phyloP scores from a whole-genome alignment of 2,888 invertebrate species.

The Drosophila falleni region DNA sequence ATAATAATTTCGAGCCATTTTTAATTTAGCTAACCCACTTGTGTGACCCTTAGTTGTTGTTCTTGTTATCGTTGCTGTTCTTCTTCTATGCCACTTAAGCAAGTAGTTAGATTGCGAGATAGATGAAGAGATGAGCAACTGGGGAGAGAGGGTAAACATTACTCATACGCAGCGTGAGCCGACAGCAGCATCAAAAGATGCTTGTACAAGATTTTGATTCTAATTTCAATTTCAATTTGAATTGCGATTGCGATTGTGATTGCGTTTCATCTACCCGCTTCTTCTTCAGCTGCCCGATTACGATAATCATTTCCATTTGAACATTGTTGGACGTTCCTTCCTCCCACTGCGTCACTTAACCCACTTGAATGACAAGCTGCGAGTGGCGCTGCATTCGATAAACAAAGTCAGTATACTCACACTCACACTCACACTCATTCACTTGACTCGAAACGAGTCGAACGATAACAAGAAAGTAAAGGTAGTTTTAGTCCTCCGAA shows the following conservation, averaged over 20 bases:
- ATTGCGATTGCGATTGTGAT: neutral
- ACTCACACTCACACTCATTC: neutral
- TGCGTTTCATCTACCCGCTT: constrained; percentile 10
- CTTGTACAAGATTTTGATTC: constrained; percentile 30
- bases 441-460: neutral
- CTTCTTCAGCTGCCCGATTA: constrained; percentile 17
- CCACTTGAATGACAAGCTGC: constrained; percentile 34
- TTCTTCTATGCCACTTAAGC: constrained; percentile 35
- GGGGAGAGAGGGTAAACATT: constrained; percentile 32
- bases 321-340: neutral
- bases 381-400: constrained; percentile 45
- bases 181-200: constrained; percentile 13
- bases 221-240: constrained; percentile 35
- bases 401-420: constrained; percentile 29
- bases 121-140: neutral
- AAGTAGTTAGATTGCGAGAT: constrained; percentile 26
- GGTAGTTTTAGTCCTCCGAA: too few relatives aligned
- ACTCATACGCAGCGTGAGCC: constrained; percentile 62
- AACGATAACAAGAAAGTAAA: neutral
- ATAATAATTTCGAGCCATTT: constrained; percentile 66
- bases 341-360: constrained; percentile 42
- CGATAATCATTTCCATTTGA: constrained; percentile 32
- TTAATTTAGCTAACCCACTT: constrained; percentile 61
- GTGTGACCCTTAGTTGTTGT: constrained; percentile 20
- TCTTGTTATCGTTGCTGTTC: constrained; percentile 11